A percentile compares a stretch with the other conserved stretches of the same genome.
These are phyloP conservation scores for Poecilobothrus nobilitatus DNA, from an alignment of 2,888 invertebrate genomes.

Conservation along the genomic window DNA sequence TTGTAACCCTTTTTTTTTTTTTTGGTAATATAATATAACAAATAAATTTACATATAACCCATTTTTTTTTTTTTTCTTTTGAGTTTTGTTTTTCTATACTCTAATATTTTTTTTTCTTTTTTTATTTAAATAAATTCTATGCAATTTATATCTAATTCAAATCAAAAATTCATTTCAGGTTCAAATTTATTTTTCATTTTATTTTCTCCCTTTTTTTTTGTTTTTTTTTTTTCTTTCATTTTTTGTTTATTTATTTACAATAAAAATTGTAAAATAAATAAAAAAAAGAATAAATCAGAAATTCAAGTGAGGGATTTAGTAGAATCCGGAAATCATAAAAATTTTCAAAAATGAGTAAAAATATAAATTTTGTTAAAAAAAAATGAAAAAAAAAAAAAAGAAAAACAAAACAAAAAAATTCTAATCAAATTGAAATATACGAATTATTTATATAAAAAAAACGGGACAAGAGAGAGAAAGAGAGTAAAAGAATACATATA, in stretches of 20 bases:
- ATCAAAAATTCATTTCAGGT: background rate
- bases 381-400: too few species aligned
- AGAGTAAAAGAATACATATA: too few species aligned
- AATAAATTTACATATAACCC: background rate
- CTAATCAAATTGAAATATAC: too few species aligned
- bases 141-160: conserved; percentile 3
- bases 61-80: background rate
- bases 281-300: background rate
- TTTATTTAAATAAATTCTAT: background rate
- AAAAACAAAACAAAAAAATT: too few species aligned
- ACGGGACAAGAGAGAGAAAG: too few species aligned
- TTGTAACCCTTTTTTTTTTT: background rate
- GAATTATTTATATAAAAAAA: too few species aligned
- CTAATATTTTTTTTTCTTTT: background rate
- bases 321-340: background rate
- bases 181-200: background rate
- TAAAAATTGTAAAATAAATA: too few species aligned
- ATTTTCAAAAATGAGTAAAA: too few species aligned
- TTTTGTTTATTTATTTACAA: too few species aligned
- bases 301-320: background rate
- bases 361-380: too few species aligned
- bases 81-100: background rate
- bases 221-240: background rate
- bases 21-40: background rate
- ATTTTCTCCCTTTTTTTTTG: background rate